phyloP scores from a whole-genome alignment of 2,797 vertebrate genomes.

The Pseudochaenichthys georgianus region DNA sequence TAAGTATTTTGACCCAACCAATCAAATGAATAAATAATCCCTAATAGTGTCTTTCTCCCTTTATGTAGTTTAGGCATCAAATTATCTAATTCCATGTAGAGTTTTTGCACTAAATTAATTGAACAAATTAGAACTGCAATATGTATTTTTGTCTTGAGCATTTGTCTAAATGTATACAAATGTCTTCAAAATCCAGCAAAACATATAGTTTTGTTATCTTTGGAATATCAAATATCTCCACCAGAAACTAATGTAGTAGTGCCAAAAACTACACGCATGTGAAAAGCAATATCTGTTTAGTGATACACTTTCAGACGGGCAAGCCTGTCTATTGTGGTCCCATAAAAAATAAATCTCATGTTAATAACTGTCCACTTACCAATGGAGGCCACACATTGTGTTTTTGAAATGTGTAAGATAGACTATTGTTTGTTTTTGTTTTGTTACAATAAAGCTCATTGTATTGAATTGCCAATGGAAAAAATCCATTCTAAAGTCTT shows the following conservation, averaged over 20 bases:
- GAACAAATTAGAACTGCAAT: too few relatives aligned
- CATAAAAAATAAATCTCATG: slow-evolving; percentile 14
- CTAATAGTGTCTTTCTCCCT: background rate
- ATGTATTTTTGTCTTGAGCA: too few relatives aligned
- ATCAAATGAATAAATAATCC: background rate
- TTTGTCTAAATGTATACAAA: too few relatives aligned
- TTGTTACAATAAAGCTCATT: slow-evolving; percentile 61
- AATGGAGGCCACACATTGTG: slow-evolving; percentile 6
- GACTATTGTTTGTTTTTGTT: slow-evolving; percentile 47
- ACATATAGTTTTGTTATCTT: background rate
- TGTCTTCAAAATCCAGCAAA: too few relatives aligned
- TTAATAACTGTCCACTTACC: slow-evolving; percentile 24
- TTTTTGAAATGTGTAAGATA: slow-evolving; percentile 39
- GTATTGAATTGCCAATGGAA: slow-evolving; percentile 53
- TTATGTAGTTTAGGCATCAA: background rate
- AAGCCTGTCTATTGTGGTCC: slow-evolving; percentile 15
- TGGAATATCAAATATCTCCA: background rate
- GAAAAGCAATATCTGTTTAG: too few relatives aligned
- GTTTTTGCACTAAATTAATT: too few relatives aligned
- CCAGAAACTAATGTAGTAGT: background rate
- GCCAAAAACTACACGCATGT: too few relatives aligned
- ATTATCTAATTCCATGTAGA: background rate
- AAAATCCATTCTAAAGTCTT: slow-evolving; percentile 72
- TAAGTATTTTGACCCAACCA: background rate
- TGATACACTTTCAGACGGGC: slow-evolving; percentile 2